phyloP scores from a whole-genome alignment of 2,888 invertebrate genomes.

The Ditula angustiorana region DNA sequence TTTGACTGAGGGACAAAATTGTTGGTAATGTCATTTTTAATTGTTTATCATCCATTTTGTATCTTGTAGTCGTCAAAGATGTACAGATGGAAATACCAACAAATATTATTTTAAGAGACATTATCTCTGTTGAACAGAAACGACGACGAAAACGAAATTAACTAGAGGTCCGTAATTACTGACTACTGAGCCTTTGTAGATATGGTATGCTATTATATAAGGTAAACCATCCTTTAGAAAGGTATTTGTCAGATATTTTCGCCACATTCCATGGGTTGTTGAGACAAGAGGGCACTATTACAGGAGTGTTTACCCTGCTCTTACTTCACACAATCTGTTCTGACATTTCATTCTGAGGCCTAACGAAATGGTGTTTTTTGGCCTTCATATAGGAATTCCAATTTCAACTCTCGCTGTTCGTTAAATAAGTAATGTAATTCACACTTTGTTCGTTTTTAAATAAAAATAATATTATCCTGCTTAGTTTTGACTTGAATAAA shows the following conservation, averaged over 20 bases:
- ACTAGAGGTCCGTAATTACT: conserved; percentile 8
- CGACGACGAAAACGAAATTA: not conserved
- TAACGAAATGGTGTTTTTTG: not conserved
- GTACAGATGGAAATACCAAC: not conserved
- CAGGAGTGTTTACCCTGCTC: not conserved
- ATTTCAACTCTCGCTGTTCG: not conserved
- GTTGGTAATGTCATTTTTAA: not conserved
- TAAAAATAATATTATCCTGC: too few relatives aligned
- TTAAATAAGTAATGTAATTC: not conserved
- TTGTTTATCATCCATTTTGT: not conserved
- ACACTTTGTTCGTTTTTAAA: not conserved
- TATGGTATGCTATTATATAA: conserved; percentile 30
- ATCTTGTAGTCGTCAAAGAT: not conserved
- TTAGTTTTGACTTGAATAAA: too few relatives aligned
- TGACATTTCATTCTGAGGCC: not conserved
- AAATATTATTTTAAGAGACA: not conserved
- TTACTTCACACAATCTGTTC: not conserved
- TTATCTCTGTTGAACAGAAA: not conserved
- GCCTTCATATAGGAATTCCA: not conserved
- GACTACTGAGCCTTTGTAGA: conserved; percentile 21
- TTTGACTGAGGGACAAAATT: not conserved
- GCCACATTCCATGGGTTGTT: conserved; percentile 21
- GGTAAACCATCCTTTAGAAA: conserved; percentile 10
- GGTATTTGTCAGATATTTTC: conserved; percentile 32
- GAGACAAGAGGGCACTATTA: conserved; percentile 6